Base-by-base conservation (phyloP, 2,113 vertebrate species). In the Percina caprodes region DNA sequence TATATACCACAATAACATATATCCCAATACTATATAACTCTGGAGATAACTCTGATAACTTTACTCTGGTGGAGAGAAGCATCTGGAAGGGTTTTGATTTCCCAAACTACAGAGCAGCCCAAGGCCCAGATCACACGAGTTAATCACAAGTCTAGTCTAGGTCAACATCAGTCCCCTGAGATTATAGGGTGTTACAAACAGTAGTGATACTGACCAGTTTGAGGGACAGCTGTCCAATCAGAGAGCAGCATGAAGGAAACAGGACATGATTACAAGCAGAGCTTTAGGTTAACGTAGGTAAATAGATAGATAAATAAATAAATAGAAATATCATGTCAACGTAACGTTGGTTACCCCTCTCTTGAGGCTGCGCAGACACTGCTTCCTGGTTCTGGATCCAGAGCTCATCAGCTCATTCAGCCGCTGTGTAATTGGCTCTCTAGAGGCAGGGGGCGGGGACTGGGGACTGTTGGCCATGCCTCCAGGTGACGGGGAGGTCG, bases 281-380 rank as follows among this genome's bases (percentile, higher is more conserved):
- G 26, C 11, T 67, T 19, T 12, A 5, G 7, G 75, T 63, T 73
- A 1, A 19, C 14, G 15, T 39, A 10, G 39, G 10, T 39, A 39
- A 39, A 39, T 30, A 30, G 26, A 30, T 30, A 30, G 26, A 30
- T 30, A 30, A 30, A 30, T 30, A 30, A 30, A 30, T 30, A 30
- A 30, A 30, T 30, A 30, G 2, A 30, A 30, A 30, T 39, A 2
- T 39, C 9, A 39, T 39, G 8, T 2, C 10, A 39, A 39, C 9
- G 39, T 10, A 2, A 39, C 9, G 39, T 39, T 10, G 39, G 39
- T 7, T 67, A 99, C 98, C 97, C 98, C 98, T 23, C 97, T 96
- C 94, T 99, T 99, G 80, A 99, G 95, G 94, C 97, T 99, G 92
- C 97, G 93, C 92, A 99, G 96, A 96, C 97, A 99, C 96, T 99